phyloP scores from a whole-genome alignment of 2,113 vertebrate genomes.

The Mohoua ochrocephala region DNA sequence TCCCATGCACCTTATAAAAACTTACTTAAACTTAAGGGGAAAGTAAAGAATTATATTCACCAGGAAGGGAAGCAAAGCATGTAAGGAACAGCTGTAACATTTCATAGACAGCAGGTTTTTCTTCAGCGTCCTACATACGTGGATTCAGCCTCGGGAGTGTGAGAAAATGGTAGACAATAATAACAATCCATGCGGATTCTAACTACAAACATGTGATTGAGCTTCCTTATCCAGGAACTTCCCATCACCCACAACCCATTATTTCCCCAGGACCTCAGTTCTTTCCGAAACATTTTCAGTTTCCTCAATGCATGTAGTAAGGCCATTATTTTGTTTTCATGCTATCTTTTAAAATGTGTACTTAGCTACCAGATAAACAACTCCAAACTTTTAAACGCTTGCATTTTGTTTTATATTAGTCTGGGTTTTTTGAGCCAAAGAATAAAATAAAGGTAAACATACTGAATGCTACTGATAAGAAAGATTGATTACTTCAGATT shows the following conservation, averaged over 20 bases:
- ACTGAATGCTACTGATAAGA: constrained; percentile 72
- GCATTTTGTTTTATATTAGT: constrained; percentile 52
- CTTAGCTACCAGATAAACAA: background rate
- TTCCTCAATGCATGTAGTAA: background rate
- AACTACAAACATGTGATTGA: background rate
- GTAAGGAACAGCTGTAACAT: background rate
- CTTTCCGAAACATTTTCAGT: background rate
- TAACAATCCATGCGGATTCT: background rate
- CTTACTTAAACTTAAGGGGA: background rate
- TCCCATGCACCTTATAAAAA: background rate
- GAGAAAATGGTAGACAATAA: background rate
- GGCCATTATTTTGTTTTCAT: background rate
- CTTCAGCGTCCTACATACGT: background rate
- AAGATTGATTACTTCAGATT: constrained; percentile 75
- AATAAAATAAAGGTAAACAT: constrained; percentile 61
- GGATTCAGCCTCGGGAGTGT: background rate
- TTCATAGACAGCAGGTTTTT: background rate
- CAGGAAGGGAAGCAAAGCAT: background rate
- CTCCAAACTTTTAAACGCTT: background rate
- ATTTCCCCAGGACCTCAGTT: background rate
- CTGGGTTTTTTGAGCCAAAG: constrained; percentile 49
- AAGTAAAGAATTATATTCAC: background rate
- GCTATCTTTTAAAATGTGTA: background rate
- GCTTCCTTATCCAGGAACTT: background rate
- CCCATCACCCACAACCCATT: background rate